Conservation (phyloP, 1,140 invertebrate species). For the Orchestia grillus region DNA sequence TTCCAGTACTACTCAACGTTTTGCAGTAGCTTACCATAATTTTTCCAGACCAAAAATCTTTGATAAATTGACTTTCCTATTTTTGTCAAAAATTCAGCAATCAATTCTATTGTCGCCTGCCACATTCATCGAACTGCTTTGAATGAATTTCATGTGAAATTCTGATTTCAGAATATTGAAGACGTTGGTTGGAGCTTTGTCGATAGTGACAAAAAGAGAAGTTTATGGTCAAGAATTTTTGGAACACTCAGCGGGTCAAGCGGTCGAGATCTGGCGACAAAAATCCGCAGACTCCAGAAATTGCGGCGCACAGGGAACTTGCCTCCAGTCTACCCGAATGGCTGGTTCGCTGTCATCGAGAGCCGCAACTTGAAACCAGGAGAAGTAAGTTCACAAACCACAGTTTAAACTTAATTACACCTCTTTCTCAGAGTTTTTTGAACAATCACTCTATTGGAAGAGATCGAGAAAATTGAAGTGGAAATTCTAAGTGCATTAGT, state of each 20-base stretch:
- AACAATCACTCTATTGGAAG: not conserved
- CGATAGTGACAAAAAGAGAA: conserved; percentile 55
- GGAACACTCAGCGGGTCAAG: conserved; percentile 69
- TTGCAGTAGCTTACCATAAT: not conserved
- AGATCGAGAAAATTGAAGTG: not conserved
- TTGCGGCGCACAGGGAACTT: conserved; percentile 76
- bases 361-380: conserved; percentile 77
- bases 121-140: not conserved
- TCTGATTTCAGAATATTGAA: conserved; percentile 70
- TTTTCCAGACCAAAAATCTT: not conserved
- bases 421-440: not conserved
- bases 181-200: conserved; percentile 73
- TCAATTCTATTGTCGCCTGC: not conserved
- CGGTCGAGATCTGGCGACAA: conserved; percentile 68
- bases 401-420: not conserved
- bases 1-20: not conserved
- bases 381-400: conserved; percentile 76
- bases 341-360: conserved; percentile 87
- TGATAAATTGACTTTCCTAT: not conserved
- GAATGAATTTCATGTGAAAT: not conserved
- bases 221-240: conserved; percentile 21
- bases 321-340: conserved; percentile 89
- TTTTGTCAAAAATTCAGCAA: too few relatives aligned
- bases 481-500: not conserved
- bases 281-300: conserved; percentile 72